Percentiles rank a stretch among this genome's conserved stretches.
Evolutionary conservation across 2,888 invertebrate species (phyloP).

Genomic region (Tyria jacobaeae): DNA sequence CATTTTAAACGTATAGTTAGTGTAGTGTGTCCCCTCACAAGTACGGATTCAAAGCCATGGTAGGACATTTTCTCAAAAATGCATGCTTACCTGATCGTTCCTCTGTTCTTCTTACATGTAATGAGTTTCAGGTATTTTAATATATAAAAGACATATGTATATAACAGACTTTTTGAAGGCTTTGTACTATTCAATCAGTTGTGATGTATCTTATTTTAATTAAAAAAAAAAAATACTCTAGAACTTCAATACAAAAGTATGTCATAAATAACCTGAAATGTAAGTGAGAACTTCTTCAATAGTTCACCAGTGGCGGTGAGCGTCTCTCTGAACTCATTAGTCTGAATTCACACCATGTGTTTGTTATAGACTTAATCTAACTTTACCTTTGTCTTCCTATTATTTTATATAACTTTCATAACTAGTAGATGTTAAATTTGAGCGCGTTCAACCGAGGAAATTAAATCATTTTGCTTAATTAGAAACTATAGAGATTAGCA

Average conservation of each 20-base stretch:
- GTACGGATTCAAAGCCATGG: too few relatives aligned
- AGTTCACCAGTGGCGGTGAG: constrained; percentile 40
- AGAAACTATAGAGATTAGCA: constrained; percentile 18
- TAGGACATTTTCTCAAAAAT: too few relatives aligned
- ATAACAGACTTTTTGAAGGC: background rate
- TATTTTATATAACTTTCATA: constrained; percentile 45
- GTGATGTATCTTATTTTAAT: background rate
- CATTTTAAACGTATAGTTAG: too few relatives aligned
- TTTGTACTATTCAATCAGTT: background rate
- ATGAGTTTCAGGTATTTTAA: too few relatives aligned
- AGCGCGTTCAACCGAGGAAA: constrained; percentile 24
- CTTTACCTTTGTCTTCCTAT: constrained; percentile 52
- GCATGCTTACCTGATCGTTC: too few relatives aligned
- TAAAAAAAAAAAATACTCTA: background rate
- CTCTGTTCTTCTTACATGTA: too few relatives aligned
- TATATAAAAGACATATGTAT: too few relatives aligned
- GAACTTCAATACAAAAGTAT: constrained; percentile 27
- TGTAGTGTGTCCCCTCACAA: too few relatives aligned
- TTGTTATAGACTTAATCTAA: constrained; percentile 57
- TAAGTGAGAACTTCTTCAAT: constrained; percentile 50
- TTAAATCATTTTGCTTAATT: constrained; percentile 27
- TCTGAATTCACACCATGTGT: constrained; percentile 50
- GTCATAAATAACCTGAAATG: constrained; percentile 40
- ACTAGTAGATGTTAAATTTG: constrained; percentile 39
- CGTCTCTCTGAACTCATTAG: constrained; percentile 51